These are phyloP conservation scores for Ochropleura plecta DNA, from an alignment of 2,888 invertebrate species.

Conservation along the genomic window DNA sequence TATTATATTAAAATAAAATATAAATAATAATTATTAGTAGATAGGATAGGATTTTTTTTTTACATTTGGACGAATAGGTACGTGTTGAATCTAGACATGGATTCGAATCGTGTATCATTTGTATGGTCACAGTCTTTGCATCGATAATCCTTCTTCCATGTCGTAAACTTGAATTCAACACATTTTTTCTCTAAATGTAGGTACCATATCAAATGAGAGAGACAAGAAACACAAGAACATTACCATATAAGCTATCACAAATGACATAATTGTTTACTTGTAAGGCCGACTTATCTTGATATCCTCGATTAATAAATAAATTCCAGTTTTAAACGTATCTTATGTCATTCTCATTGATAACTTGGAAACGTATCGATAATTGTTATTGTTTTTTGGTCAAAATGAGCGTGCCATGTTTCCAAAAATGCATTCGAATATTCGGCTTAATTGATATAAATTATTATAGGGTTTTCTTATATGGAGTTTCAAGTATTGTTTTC, in stretches of 20 bases:
- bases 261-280: conserved; percentile 44
- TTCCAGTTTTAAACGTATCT: conserved; percentile 23
- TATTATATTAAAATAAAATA: too few relatives aligned
- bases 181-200: neutral
- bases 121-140: too few relatives aligned
- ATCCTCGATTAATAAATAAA: conserved; percentile 53
- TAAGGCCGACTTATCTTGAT: conserved; percentile 44
- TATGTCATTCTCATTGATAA: conserved; percentile 42
- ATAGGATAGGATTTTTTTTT: too few relatives aligned
- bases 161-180: neutral
- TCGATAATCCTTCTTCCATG: neutral
- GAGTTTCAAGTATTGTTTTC: conserved; percentile 6
- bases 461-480: conserved; percentile 5
- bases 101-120: neutral
- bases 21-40: too few relatives aligned
- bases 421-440: conserved; percentile 15
- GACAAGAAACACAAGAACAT: neutral
- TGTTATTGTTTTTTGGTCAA: conserved; percentile 36
- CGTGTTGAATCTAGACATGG: neutral
- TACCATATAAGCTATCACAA: conserved; percentile 34
- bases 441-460: conserved; percentile 33
- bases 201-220: neutral
- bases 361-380: conserved; percentile 34
- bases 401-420: conserved; percentile 12
- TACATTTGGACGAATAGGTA: too few relatives aligned